Conservation (phyloP, 2,888 invertebrate genomes). For the Dendrolimus pini region DNA sequence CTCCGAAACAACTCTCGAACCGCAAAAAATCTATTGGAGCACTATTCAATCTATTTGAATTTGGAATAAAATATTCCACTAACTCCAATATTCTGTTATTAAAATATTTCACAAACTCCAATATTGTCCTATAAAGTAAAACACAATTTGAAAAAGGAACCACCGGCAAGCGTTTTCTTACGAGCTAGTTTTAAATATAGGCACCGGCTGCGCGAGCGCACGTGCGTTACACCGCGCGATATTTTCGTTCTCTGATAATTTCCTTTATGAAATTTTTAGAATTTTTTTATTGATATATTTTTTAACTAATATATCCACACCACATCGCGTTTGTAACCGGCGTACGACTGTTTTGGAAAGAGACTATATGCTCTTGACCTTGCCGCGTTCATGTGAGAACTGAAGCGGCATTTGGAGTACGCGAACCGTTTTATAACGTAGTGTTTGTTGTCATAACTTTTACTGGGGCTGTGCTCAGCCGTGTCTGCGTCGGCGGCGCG, state of each 20-base stretch:
- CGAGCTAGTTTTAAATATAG: background rate
- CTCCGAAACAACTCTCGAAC: no score
- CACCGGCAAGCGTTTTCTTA: background rate
- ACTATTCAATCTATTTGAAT: background rate
- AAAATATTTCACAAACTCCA: background rate
- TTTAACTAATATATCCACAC: background rate
- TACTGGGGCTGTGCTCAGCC: conserved; percentile 39
- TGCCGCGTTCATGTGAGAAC: conserved; percentile 55
- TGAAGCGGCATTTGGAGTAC: conserved; percentile 61
- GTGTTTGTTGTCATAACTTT: conserved; percentile 68
- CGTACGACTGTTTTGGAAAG: conserved; percentile 58
- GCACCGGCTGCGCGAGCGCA: background rate
- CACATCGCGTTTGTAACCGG: conserved; percentile 44
- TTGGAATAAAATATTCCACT: conserved; percentile 45
- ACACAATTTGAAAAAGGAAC: background rate
- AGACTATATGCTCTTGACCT: conserved; percentile 67
- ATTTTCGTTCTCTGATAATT: conserved; percentile 5
- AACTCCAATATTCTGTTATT: background rate
- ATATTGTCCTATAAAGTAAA: background rate
- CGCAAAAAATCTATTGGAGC: no score
- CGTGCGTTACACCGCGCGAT: conserved; percentile 16
- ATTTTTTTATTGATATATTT: conserved; percentile 23
- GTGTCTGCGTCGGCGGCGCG: conserved; percentile 6
- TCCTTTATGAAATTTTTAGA: conserved; percentile 24
- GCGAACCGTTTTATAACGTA: conserved; percentile 66